Conservation (phyloP, 2,797 vertebrate species). For the Diplodus sargus region DNA sequence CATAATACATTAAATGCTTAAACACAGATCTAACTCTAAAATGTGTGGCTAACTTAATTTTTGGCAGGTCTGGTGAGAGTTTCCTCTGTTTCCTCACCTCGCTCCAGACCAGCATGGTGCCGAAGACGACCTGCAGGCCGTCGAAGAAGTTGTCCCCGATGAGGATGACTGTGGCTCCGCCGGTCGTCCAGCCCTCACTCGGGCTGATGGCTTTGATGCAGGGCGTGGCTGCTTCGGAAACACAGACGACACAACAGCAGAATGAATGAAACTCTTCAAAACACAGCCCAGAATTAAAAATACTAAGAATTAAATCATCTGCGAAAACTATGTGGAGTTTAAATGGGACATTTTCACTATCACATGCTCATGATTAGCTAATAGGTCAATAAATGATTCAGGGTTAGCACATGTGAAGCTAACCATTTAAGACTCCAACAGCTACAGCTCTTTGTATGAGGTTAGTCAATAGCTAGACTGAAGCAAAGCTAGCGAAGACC, state of each 20-base stretch:
- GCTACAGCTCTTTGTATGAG: too few relatives aligned
- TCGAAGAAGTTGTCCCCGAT: conserved; percentile 99
- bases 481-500: too few relatives aligned
- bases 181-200: conserved; percentile 96
- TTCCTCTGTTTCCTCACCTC: conserved; percentile 83
- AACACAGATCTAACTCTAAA: not conserved
- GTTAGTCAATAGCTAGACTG: too few relatives aligned
- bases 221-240: conserved; percentile 92
- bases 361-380: not conserved
- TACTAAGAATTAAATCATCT: too few relatives aligned
- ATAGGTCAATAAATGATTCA: not conserved
- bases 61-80: too few relatives aligned
- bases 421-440: too few relatives aligned
- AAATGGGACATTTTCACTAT: too few relatives aligned
- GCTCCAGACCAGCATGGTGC: conserved; percentile 96
- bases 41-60: too few relatives aligned
- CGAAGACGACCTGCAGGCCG: conserved; percentile 95
- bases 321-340: too few relatives aligned
- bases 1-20: not conserved
- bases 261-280: conserved; percentile 20
- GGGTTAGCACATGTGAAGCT: too few relatives aligned
- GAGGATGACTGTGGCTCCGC: conserved; percentile 95
- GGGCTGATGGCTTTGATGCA: conserved; percentile 98
- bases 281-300: not conserved
- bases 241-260: conserved; percentile 40